Conservation (phyloP, 2,888 invertebrate genomes). For the Euspilapteryx auroguttella region DNA sequence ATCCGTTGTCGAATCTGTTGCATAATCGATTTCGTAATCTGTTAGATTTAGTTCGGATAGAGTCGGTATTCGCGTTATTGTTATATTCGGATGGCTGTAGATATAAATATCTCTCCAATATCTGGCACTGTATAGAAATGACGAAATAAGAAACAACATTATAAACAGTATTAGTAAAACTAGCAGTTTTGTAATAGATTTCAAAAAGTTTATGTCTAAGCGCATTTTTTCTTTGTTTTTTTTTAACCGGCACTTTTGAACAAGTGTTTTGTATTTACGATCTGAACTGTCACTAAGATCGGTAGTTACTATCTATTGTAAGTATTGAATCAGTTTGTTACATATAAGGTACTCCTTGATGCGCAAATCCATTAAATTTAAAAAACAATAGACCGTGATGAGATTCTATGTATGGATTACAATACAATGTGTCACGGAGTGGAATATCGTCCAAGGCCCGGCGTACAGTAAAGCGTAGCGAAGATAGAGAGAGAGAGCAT, state of each 20-base stretch:
- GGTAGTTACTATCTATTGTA: no score
- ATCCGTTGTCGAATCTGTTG: constrained; percentile 5
- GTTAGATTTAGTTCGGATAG: constrained; percentile 32
- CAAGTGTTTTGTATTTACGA: no score
- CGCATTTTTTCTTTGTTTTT: constrained; percentile 18
- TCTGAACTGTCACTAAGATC: no score
- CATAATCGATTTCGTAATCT: constrained; percentile 6
- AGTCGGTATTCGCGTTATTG: constrained; percentile 38
- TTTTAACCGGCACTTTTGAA: not conserved
- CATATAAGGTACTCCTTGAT: no score
- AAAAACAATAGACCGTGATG: no score
- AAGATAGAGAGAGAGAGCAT: no score
- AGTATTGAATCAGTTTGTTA: no score
- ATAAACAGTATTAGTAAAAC: constrained; percentile 30
- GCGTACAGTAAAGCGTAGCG: no score
- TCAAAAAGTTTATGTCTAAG: constrained; percentile 19
- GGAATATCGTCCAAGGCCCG: no score
- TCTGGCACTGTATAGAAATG: constrained; percentile 28
- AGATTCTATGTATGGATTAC: no score
- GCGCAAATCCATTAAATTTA: no score
- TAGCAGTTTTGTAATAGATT: constrained; percentile 24
- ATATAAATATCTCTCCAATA: constrained; percentile 46
- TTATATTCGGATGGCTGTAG: constrained; percentile 40
- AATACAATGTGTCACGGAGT: no score
- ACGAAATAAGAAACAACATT: constrained; percentile 27